Conservation (phyloP, 2,888 invertebrate species). For the Cryptocheilus praepositus region DNA sequence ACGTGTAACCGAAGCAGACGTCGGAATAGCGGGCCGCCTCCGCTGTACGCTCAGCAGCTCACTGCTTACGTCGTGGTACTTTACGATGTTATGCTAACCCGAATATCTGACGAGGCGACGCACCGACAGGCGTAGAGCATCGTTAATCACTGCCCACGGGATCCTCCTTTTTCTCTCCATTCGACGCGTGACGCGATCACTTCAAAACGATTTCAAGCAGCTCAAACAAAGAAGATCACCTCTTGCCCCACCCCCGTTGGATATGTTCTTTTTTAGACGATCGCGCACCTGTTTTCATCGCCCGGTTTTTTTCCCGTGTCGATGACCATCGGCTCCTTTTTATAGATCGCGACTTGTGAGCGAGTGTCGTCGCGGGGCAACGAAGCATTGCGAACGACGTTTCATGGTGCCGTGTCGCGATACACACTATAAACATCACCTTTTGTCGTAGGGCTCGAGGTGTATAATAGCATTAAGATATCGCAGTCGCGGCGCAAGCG, state of each 20-base stretch:
- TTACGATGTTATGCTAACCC: constrained; percentile 69
- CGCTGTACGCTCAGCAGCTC: constrained; percentile 9
- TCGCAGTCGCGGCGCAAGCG: too few relatives aligned
- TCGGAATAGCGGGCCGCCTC: constrained; percentile 7
- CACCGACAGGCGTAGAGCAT: constrained; percentile 39
- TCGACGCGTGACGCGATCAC: constrained; percentile 14
- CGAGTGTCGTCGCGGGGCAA: too few relatives aligned
- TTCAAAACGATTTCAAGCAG: neutral
- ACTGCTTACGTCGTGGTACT: constrained; percentile 60
- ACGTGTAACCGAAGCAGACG: constrained; percentile 24
- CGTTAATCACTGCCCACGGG: constrained; percentile 47
- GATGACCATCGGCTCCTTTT: neutral
- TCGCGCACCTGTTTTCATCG: neutral
- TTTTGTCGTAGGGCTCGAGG: too few relatives aligned
- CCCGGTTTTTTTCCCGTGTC: neutral
- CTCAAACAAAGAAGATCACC: neutral
- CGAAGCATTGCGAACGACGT: too few relatives aligned
- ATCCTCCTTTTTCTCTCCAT: constrained; percentile 5
- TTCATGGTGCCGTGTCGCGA: too few relatives aligned
- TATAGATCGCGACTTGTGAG: neutral
- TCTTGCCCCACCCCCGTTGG: neutral
- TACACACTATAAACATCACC: too few relatives aligned
- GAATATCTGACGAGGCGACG: constrained; percentile 51
- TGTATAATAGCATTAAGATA: too few relatives aligned
- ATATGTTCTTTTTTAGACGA: neutral